Conservation (phyloP, 2,797 vertebrate species). For the Moxostoma hubbsi region DNA sequence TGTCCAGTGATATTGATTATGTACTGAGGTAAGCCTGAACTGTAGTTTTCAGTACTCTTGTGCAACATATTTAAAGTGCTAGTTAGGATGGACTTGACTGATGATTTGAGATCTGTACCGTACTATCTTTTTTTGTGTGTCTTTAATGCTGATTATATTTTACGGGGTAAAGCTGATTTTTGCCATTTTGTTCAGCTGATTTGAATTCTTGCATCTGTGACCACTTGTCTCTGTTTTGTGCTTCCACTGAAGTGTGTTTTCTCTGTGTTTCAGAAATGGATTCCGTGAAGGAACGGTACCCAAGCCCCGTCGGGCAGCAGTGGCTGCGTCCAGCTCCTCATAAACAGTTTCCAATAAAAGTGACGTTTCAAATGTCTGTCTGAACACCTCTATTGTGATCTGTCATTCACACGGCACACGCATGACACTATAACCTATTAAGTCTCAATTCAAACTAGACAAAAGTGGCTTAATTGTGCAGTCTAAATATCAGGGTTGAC, state of each 20-base stretch:
- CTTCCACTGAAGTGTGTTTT: neutral
- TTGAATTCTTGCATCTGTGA: too few species aligned
- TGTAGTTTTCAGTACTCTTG: neutral
- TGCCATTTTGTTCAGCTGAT: too few species aligned
- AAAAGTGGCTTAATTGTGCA: too few species aligned
- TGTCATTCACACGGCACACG: too few species aligned
- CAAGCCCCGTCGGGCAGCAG: slow-evolving; percentile 94
- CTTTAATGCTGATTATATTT: neutral
- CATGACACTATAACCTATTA: too few species aligned
- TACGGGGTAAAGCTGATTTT: neutral
- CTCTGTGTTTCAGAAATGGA: slow-evolving; percentile 85
- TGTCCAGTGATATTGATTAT: slow-evolving; percentile 71
- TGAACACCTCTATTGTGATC: neutral
- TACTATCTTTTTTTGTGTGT: too few species aligned
- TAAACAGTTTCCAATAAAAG: slow-evolving; percentile 84
- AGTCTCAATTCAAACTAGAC: too few species aligned
- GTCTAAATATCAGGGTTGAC: too few species aligned
- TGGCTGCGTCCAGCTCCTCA: slow-evolving; percentile 95
- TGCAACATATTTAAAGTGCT: neutral
- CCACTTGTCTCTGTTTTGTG: neutral
- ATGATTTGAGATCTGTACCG: too few species aligned
- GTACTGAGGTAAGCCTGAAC: slow-evolving; percentile 78
- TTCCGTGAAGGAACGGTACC: slow-evolving; percentile 98
- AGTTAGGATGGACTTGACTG: too few species aligned
- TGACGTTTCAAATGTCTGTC: slow-evolving; percentile 63